phyloP scores from a whole-genome alignment of 2,888 invertebrate species.

The Scelioninae gen. 1 region DNA sequence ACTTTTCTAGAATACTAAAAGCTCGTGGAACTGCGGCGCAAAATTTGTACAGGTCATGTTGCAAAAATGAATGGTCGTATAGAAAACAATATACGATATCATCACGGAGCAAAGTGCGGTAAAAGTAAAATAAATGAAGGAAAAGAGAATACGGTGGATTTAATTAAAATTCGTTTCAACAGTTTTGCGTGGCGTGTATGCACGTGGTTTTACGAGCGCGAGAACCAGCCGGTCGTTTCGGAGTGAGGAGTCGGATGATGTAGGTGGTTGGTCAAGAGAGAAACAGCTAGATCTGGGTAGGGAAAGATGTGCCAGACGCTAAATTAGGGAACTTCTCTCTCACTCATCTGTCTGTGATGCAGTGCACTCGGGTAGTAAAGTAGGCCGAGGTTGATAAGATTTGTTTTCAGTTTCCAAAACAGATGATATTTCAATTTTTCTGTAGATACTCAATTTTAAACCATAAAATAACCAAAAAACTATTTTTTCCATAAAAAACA shows the following conservation, averaged over 20 bases:
- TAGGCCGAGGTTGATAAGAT: constrained; percentile 65
- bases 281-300: constrained; percentile 40
- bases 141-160: constrained; percentile 67
- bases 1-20: too few relatives aligned
- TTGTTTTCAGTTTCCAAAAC: constrained; percentile 37
- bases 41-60: constrained; percentile 47
- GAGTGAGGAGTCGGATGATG: constrained; percentile 65
- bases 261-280: constrained; percentile 68
- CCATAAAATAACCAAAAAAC: too few relatives aligned
- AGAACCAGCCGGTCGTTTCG: constrained; percentile 53
- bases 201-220: constrained; percentile 61
- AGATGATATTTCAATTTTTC: constrained; percentile 7
- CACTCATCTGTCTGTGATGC: constrained; percentile 20
- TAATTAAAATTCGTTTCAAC: constrained; percentile 75
- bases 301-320: constrained; percentile 62
- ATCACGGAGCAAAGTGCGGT: constrained; percentile 47
- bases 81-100: constrained; percentile 54
- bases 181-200: constrained; percentile 66
- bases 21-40: neutral
- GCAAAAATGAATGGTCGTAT: constrained; percentile 24
- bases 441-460: too few relatives aligned
- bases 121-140: constrained; percentile 64
- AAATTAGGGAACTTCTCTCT: constrained; percentile 69
- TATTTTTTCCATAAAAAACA: too few relatives aligned
- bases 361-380: constrained; percentile 56